Base-by-base conservation (phyloP, 2,888 invertebrate genomes). In the Lasioglossum calceatum region DNA sequence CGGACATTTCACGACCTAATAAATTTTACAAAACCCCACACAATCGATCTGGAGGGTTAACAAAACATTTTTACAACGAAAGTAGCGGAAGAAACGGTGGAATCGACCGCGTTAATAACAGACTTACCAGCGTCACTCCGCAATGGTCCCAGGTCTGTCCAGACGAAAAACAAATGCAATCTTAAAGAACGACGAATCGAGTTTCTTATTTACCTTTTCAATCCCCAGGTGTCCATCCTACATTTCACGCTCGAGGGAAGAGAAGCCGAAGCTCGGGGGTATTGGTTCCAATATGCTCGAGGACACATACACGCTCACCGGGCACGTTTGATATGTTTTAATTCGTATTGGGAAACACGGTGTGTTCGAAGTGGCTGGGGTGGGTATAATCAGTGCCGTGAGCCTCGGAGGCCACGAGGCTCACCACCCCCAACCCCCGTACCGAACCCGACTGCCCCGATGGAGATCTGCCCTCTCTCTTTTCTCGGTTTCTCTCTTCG, bases 291-390 rank as follows among this genome's bases (percentile, higher is more conserved):
- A 86, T 87, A 77, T 73, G 81, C 39, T 10, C 70, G 42, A 27
- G 58, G 27, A 61, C 36, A 36, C 44, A 47, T 54, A 80, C 71
- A 73, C 71, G 39, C 44, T 42, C 54, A 54, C 73, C 61, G 16
- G 39, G 39, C 84, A 89, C 89, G 87, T 88, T 91, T 89, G 92
- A 92, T 91, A 92, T 82, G 92, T 91, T 92, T 92, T 92, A 93
- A 93, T 92, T 93, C 90, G 92, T 90, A 91, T 92, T 86, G 92
- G 91, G 88, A 87, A 91, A 90, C 89, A 89, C 85, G 86, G 75
- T 72, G 58, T 87, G 81, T 77, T n/a, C 39, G 83, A 85, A 77
- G 32, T 73, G 42, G 81, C 64, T 81, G 84, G 86, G 80, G 72
- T 82, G 90, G 86, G 87, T 90, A 89, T 92, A 92, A 92, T 92